Evolutionary conservation across 1,140 invertebrate species (phyloP).

Genomic region (Drosophila suzukii): DNA sequence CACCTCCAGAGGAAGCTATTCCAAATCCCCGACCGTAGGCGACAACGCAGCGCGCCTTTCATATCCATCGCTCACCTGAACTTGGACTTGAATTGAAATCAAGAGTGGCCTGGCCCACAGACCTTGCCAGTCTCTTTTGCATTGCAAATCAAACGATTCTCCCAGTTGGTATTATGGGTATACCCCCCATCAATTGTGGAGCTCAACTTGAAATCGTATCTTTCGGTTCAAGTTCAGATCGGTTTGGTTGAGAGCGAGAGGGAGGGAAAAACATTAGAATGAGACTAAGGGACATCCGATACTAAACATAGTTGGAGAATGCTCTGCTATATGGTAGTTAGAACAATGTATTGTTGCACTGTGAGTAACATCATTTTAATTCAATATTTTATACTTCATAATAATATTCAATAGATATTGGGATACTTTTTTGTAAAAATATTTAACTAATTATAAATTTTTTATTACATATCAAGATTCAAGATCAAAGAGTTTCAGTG

Average conservation of each 20-base stretch:
- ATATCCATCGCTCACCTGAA: constrained; percentile 33
- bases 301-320: constrained; percentile 6
- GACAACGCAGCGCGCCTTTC: constrained; percentile 15
- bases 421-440: no score
- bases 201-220: constrained; percentile 58
- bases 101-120: constrained; percentile 40
- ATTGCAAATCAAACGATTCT: constrained; percentile 44
- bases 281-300: constrained; percentile 17
- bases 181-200: constrained; percentile 9
- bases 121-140: constrained; percentile 42
- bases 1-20: constrained; percentile 18
- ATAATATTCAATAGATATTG: no score
- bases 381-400: no score
- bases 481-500: no score
- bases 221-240: constrained; percentile 70
- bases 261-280: constrained; percentile 21
- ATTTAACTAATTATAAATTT: no score
- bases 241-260: constrained; percentile 32
- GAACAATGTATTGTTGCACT: neutral
- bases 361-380: neutral
- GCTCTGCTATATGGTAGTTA: neutral
- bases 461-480: no score
- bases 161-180: neutral
- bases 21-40: constrained; percentile 14
- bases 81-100: constrained; percentile 51